Conservation (phyloP, 2,888 invertebrate species). For the Hedychridium roseum region DNA sequence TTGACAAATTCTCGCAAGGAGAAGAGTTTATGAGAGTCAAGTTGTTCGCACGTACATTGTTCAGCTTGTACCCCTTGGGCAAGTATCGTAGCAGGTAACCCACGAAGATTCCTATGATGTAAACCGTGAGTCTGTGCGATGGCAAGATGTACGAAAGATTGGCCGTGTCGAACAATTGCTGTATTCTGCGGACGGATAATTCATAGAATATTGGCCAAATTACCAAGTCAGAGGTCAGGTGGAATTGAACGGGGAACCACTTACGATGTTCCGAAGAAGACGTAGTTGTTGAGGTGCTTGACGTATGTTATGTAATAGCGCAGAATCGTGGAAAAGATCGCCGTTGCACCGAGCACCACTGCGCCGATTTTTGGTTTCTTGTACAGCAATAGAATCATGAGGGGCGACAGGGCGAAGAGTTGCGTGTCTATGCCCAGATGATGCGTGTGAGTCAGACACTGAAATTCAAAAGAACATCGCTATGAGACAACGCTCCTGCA, state of each 20-base stretch:
- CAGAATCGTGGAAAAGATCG: slow-evolving; percentile 68
- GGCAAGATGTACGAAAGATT: slow-evolving; percentile 75
- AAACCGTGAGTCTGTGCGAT: slow-evolving; percentile 73
- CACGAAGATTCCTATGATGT: slow-evolving; percentile 73
- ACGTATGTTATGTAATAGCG: slow-evolving; percentile 71
- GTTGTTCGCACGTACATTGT: slow-evolving; percentile 58
- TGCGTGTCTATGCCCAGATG: slow-evolving; percentile 78
- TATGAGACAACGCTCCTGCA: no score
- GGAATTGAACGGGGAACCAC: slow-evolving; percentile 43
- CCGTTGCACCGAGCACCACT: slow-evolving; percentile 63
- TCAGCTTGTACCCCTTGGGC: slow-evolving; percentile 62
- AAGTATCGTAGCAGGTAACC: slow-evolving; percentile 69
- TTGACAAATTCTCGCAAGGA: not conserved
- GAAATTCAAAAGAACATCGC: no score
- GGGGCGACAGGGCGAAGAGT: slow-evolving; percentile 71
- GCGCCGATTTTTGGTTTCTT: slow-evolving; percentile 69
- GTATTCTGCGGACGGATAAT: slow-evolving; percentile 67
- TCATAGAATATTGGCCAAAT: no score
- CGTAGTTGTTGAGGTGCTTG: slow-evolving; percentile 71
- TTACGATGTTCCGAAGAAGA: slow-evolving; percentile 76
- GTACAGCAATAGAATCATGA: slow-evolving; percentile 69
- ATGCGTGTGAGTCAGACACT: slow-evolving; percentile 78
- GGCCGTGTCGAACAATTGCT: slow-evolving; percentile 73
- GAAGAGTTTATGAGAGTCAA: not conserved
- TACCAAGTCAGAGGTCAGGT: not conserved